phyloP scores from a whole-genome alignment of 2,888 invertebrate species.

The Calameuta pallipes region DNA sequence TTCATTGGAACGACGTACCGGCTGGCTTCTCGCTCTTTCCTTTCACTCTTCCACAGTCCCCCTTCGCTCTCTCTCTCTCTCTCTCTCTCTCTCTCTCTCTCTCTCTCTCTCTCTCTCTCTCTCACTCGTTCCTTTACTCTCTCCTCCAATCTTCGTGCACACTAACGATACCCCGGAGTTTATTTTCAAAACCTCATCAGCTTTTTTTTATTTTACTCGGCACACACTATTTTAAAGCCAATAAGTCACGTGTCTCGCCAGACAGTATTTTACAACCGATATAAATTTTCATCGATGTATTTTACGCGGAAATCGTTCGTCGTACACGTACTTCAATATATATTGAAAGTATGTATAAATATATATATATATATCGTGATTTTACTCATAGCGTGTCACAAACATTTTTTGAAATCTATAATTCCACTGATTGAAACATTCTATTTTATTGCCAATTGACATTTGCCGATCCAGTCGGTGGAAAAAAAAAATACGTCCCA shows the following conservation, averaged over 20 bases:
- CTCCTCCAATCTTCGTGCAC: background rate
- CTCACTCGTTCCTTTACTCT: slow-evolving; percentile 13
- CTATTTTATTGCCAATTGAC: too few relatives aligned
- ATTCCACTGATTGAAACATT: too few relatives aligned
- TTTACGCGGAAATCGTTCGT: too few relatives aligned
- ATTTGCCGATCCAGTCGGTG: too few relatives aligned
- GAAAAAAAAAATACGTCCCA: too few relatives aligned
- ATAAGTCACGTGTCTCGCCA: background rate
- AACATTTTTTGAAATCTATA: too few relatives aligned
- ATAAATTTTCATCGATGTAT: background rate
- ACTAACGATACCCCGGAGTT: background rate
- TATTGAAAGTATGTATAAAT: too few relatives aligned
- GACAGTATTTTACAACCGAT: background rate
- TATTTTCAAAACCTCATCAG: background rate
- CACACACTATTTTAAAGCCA: background rate
- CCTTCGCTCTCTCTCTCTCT: background rate
- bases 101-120: slow-evolving; percentile 12
- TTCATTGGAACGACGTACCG: slow-evolving; percentile 37
- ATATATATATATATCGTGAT: too few relatives aligned
- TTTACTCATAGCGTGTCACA: too few relatives aligned
- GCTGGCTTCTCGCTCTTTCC: background rate
- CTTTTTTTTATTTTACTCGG: background rate
- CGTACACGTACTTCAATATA: too few relatives aligned
- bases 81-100: slow-evolving; percentile 11
- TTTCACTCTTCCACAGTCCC: background rate